These are phyloP conservation scores for Pentamera pediparva DNA, from an alignment of 53 echinoderm and acorn worm genomes.

Conservation along the genomic window DNA sequence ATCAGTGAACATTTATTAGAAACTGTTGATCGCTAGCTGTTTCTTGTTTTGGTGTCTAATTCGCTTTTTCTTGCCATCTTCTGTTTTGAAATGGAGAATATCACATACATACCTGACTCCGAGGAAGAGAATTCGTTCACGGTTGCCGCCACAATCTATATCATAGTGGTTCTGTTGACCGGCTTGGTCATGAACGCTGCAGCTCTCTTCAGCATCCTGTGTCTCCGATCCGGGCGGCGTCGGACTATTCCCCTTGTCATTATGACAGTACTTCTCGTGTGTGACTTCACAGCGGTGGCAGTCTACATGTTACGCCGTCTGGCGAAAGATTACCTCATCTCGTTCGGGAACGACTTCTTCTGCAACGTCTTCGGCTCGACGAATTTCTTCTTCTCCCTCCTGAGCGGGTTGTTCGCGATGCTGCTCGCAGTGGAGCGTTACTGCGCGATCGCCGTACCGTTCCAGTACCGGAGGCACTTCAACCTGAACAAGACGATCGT, in stretches of 20 bases:
- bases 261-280: not conserved
- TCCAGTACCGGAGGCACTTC: not conserved
- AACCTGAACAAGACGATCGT: not conserved
- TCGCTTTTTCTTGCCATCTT: no score
- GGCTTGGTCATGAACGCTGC: not conserved
- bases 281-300: conserved; percentile 9
- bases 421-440: conserved; percentile 10
- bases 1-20: no score
- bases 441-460: not conserved
- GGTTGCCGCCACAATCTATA: no score
- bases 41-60: no score
- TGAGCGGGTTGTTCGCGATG: conserved; percentile 9
- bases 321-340: not conserved
- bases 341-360: not conserved
- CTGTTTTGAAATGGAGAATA: no score
- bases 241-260: conserved; percentile 1
- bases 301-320: not conserved
- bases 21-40: no score
- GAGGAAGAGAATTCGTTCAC: no score
- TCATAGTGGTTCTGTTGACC: not conserved
- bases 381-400: conserved; percentile 4
- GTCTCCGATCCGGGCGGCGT: not conserved
- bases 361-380: conserved; percentile 3
- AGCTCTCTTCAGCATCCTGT: not conserved
- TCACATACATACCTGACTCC: no score